Evolutionary conservation across 2,888 invertebrate species (phyloP).

Genomic region (Ceramica pisi): DNA sequence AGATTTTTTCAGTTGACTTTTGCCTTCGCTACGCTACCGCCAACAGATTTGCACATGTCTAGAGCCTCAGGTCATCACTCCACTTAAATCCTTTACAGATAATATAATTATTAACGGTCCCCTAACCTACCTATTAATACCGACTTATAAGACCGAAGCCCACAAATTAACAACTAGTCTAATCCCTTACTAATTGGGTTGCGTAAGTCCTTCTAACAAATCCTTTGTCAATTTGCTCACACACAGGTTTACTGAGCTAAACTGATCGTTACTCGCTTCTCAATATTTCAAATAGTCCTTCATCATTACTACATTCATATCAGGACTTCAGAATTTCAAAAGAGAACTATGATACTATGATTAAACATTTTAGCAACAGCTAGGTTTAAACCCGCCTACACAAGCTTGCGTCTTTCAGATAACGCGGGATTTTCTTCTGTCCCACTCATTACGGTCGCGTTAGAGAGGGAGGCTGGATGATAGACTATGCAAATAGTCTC

Average conservation of each 20-base stretch:
- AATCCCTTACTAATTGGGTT: slow-evolving; percentile 47
- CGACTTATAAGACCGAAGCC: slow-evolving; percentile 20
- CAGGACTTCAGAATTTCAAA: slow-evolving; percentile 25
- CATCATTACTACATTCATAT: slow-evolving; percentile 17
- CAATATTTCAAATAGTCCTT: slow-evolving; percentile 15
- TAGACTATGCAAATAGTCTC: slow-evolving; percentile 74
- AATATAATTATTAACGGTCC: neutral
- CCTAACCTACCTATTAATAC: slow-evolving; percentile 5
- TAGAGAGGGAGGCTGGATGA: slow-evolving; percentile 41
- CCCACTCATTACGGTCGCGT: slow-evolving; percentile 41
- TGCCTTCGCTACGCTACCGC: too few species aligned
- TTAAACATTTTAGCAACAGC: slow-evolving; percentile 16
- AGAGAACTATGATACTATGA: slow-evolving; percentile 11
- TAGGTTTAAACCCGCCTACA: slow-evolving; percentile 43
- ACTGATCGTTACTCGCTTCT: slow-evolving; percentile 21
- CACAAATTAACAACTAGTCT: slow-evolving; percentile 21
- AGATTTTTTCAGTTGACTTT: too few species aligned
- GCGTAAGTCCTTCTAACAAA: slow-evolving; percentile 24
- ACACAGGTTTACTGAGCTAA: slow-evolving; percentile 1
- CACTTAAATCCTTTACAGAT: neutral
- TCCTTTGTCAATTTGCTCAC: slow-evolving; percentile 10
- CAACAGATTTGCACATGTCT: too few species aligned
- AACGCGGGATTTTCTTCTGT: slow-evolving; percentile 54
- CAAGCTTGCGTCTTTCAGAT: slow-evolving; percentile 61
- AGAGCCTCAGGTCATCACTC: neutral